Percentiles rank a stretch among this genome's conserved stretches.
phyloP scores from a whole-genome alignment of 2,888 invertebrate genomes.

The Actias luna region DNA sequence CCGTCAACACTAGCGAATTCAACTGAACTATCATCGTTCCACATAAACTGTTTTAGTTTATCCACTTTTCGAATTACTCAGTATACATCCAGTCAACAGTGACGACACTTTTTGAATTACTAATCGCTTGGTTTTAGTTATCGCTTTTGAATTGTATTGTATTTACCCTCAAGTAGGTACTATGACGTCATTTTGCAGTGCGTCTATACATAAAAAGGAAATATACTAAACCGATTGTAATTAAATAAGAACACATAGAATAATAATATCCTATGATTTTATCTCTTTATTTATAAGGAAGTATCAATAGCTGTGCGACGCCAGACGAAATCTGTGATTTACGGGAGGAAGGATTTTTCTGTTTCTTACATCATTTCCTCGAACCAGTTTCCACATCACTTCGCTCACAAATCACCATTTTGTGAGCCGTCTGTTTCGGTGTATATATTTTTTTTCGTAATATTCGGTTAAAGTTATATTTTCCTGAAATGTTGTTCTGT shows the following conservation, averaged over 20 bases:
- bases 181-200: too few species aligned
- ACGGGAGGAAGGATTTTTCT: conserved; percentile 14
- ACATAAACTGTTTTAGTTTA: too few species aligned
- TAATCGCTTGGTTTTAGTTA: too few species aligned
- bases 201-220: too few species aligned
- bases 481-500: background rate
- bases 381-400: conserved; percentile 18
- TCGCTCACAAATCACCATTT: conserved; percentile 17
- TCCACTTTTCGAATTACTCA: too few species aligned
- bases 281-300: background rate
- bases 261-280: background rate
- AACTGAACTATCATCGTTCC: too few species aligned
- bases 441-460: conserved; percentile 9
- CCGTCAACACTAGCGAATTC: too few species aligned
- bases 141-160: too few species aligned
- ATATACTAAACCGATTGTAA: background rate
- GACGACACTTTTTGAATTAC: too few species aligned
- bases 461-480: conserved; percentile 13
- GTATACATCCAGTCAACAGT: too few species aligned
- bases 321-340: conserved; percentile 10
- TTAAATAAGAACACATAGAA: background rate
- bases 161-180: too few species aligned
- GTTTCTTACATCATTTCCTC: conserved; percentile 19
- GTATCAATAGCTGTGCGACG: background rate
- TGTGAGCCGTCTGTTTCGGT: conserved; percentile 16